Percentiles rank a stretch among this genome's conserved stretches.
Evolutionary conservation across 2,113 vertebrate genomes (phyloP).

Genomic region (Cygnus buccinator): DNA sequence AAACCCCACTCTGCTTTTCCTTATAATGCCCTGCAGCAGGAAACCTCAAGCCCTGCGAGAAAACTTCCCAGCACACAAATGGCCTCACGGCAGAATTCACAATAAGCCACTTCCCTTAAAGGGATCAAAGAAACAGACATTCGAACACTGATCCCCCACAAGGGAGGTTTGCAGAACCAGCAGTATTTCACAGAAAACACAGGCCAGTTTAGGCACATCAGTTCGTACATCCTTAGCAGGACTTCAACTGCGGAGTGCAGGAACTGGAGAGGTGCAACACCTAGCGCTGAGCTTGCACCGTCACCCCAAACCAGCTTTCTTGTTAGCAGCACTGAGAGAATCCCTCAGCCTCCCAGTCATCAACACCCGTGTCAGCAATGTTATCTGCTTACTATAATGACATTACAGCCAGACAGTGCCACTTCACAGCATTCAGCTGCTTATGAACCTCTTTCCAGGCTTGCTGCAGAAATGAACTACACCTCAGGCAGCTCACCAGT

Average conservation of each 20-base stretch:
- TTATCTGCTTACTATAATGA: not conserved
- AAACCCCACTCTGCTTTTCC: not conserved
- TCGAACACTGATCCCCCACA: not conserved
- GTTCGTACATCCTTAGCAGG: not conserved
- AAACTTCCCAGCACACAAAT: not conserved
- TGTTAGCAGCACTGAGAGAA: not conserved
- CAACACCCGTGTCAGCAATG: fast-evolving
- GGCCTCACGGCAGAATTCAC: not conserved
- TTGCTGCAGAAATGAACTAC: not conserved
- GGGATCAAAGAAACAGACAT: not conserved
- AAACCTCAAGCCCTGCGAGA: not conserved
- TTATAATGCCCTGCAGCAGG: not conserved
- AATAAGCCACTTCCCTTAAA: not conserved
- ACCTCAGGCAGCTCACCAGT: not conserved
- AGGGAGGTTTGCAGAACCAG: not conserved
- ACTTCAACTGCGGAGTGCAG: not conserved
- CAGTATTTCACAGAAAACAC: not conserved
- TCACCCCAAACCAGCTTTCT: not conserved
- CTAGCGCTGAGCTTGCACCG: fast-evolving
- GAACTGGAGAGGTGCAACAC: fast-evolving
- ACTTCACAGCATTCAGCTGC: not conserved
- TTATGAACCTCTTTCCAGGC: not conserved
- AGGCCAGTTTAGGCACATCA: not conserved
- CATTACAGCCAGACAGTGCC: not conserved
- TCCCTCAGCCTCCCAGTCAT: not conserved